Evolutionary conservation across 2,888 invertebrate species (phyloP), one percentile per base, ranked within the genome.

Genomic region (Ptilodon capucinus): DNA sequence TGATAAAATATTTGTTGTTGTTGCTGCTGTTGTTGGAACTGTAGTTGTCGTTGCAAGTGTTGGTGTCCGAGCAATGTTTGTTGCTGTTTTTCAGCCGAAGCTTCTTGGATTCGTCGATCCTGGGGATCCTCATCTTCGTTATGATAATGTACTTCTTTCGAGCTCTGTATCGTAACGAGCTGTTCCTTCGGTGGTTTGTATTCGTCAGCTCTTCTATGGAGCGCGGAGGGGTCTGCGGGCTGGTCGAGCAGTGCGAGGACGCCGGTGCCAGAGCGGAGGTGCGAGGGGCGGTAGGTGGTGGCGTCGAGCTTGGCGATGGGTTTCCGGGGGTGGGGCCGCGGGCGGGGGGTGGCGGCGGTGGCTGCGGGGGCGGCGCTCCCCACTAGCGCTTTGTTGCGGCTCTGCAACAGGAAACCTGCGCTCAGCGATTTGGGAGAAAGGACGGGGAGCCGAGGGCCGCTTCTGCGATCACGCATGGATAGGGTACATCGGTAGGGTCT

Each of bases 391-490:
- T 65, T 76, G 86, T 90, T 90, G 83, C 90, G 90, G 76, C 79
- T 91, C 91, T 91, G 91, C 87, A 91, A 91, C 87, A 91, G 76
- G 80, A 84, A 85, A 81, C 74, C 74, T 73, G 81, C 74, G 76
- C 85, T 86, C 83, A 85, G 79, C 77, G 51, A 69, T 23, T 40
- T 40, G 66, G 60, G 64, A 54, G 53, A 60, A 54, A 58, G 57
- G 57, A 59, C 56, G 63, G 50, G 46, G 59, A 65, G 54, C 49
- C 48, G 64, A 59, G 54, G 46, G 51, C 48, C 4, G 8, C 14
- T 23, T 23, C 23, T 6, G 8, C 23, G 5, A 14, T 8, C 14
- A n/a, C 6, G 4, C 13, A 30, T n/a, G 13, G 30, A 32, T 32
- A 14, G 1, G 32, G 32, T 14, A 7, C 0, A 13, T 13, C 4